These are phyloP conservation scores for Hozukius guyotensis DNA, from an alignment of 2,797 vertebrate species.

Conservation along the genomic window DNA sequence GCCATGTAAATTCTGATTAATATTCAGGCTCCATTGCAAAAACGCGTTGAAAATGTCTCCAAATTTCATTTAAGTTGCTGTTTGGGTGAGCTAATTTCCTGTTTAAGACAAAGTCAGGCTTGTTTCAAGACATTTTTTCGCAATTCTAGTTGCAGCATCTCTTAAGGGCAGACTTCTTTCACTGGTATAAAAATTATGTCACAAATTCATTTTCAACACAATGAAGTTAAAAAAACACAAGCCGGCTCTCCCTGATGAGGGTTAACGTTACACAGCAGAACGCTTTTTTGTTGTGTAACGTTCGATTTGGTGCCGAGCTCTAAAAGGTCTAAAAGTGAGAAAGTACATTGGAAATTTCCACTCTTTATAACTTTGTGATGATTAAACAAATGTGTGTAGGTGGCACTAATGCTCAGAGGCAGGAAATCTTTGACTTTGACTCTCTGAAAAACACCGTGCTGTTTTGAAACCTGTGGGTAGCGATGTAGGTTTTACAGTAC, in stretches of 20 bases:
- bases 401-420: too few species aligned
- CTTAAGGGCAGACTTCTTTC: not conserved
- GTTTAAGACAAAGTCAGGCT: not conserved
- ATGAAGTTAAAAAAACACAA: not conserved
- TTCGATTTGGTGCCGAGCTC: not conserved
- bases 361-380: not conserved
- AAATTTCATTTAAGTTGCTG: not conserved
- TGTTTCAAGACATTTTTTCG: not conserved
- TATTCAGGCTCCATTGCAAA: not conserved
- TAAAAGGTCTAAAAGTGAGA: not conserved
- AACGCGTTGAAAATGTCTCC: not conserved
- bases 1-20: not conserved
- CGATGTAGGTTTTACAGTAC: not conserved
- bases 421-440: not conserved
- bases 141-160: not conserved
- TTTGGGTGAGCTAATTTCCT: not conserved
- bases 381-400: not conserved
- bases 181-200: not conserved
- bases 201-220: not conserved
- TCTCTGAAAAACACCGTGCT: not conserved
- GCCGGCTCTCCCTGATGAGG: not conserved
- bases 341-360: not conserved
- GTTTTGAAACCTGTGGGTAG: not conserved
- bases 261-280: not conserved
- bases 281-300: not conserved